phyloP scores from a whole-genome alignment of 2,888 invertebrate genomes.

The Cosmia pyralina region DNA sequence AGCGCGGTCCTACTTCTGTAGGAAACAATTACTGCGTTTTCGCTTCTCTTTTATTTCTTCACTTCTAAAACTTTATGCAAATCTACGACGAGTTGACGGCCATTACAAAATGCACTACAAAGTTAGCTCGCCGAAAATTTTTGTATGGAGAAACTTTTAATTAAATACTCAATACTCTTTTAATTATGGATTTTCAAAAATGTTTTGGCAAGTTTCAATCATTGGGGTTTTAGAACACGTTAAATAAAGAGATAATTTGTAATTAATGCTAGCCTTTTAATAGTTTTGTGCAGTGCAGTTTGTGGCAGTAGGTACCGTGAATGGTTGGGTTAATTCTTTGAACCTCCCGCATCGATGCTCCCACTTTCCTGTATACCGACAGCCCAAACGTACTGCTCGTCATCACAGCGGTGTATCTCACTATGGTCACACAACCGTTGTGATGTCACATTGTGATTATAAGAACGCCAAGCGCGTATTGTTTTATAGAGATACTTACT shows the following conservation, averaged over 20 bases:
- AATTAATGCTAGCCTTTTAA: not conserved
- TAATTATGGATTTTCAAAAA: constrained; percentile 65
- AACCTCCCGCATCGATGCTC: not conserved
- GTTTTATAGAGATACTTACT: no score
- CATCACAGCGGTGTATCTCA: not conserved
- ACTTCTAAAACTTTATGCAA: constrained; percentile 11
- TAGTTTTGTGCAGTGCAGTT: not conserved
- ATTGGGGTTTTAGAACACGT: constrained; percentile 14
- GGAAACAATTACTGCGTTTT: constrained; percentile 7
- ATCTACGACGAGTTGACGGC: constrained; percentile 23
- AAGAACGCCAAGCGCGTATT: constrained; percentile 23
- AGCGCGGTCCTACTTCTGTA: not conserved
- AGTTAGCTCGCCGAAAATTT: constrained; percentile 50
- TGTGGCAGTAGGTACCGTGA: not conserved
- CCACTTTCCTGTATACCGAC: not conserved
- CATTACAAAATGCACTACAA: constrained; percentile 18
- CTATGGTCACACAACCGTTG: constrained; percentile 1
- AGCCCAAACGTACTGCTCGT: not conserved
- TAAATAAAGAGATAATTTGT: constrained; percentile 22
- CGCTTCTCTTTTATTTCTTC: not conserved
- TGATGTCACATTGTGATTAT: no score
- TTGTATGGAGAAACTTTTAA: constrained; percentile 69
- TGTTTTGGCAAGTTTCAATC: constrained; percentile 42
- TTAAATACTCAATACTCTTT: no score
- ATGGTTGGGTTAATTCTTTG: not conserved